These are phyloP conservation scores for Sitodiplosis mosellana DNA, from an alignment of 1,140 invertebrate species.

Conservation along the genomic window DNA sequence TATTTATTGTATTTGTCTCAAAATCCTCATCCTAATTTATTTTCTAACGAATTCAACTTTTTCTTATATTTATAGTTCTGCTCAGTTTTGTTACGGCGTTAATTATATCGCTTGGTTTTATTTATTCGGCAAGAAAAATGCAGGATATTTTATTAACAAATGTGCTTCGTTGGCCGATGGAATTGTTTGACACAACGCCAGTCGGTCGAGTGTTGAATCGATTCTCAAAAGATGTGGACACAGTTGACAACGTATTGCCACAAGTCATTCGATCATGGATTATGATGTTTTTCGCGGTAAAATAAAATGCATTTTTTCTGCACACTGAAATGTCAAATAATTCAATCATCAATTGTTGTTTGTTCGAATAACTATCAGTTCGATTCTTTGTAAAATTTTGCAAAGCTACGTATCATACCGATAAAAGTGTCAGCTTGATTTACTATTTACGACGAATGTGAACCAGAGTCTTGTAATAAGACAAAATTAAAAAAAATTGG, in stretches of 20 bases:
- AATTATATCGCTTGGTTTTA: conserved; percentile 23
- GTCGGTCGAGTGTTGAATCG: conserved; percentile 54
- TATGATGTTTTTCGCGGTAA: conserved; percentile 22
- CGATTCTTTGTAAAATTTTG: no score
- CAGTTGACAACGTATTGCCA: conserved; percentile 35
- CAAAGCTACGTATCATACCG: no score
- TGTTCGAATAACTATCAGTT: no score
- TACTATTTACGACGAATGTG: no score
- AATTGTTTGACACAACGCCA: conserved; percentile 64
- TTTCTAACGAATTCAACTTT: no score
- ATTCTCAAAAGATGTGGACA: conserved; percentile 54
- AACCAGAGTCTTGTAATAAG: no score
- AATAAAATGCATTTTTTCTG: conserved; percentile 4
- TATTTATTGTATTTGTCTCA: conserved; percentile 1
- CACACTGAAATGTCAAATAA: no score
- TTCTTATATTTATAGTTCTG: conserved; percentile 16
- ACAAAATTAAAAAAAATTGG: no score
- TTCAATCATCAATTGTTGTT: background rate
- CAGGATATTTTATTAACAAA: conserved; percentile 38
- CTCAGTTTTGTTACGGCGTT: conserved; percentile 17
- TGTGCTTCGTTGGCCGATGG: conserved; percentile 45
- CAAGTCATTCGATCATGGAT: conserved; percentile 24
- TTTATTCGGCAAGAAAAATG: conserved; percentile 24
- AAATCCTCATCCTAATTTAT: no score
- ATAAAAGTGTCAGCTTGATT: no score